Percentiles rank a stretch among this genome's conserved stretches.
These are phyloP conservation scores for Ochropacha duplaris DNA, from an alignment of 2,888 invertebrate species.

Conservation along the genomic window DNA sequence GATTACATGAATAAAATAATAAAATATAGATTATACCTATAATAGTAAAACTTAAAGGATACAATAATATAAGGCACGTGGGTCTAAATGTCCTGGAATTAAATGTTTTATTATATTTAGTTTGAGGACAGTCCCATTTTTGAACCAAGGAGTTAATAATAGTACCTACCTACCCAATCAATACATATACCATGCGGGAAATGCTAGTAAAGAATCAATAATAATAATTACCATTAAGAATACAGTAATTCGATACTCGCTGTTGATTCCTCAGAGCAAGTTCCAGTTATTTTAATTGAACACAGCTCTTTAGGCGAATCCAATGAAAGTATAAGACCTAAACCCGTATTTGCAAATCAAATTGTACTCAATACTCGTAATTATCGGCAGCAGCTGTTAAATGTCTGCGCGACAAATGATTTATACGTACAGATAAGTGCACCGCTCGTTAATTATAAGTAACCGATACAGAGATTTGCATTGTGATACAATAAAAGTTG, in stretches of 20 bases:
- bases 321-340: slow-evolving; percentile 38
- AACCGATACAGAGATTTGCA: slow-evolving; percentile 43
- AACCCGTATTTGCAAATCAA: slow-evolving; percentile 65
- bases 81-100: too few species aligned
- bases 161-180: too few species aligned
- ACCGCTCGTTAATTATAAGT: slow-evolving; percentile 46
- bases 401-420: slow-evolving; percentile 54
- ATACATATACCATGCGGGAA: too few species aligned
- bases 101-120: too few species aligned
- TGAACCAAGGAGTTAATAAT: too few species aligned
- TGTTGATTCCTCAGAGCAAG: slow-evolving; percentile 50
- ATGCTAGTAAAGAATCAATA: slow-evolving; percentile 47
- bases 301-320: slow-evolving; percentile 37
- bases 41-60: slow-evolving; percentile 2
- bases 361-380: slow-evolving; percentile 55
- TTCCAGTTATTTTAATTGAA: slow-evolving; percentile 57
- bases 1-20: slow-evolving; percentile 6
- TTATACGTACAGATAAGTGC: slow-evolving; percentile 56
- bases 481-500: slow-evolving; percentile 37
- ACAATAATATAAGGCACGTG: neutral
- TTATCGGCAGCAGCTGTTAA: slow-evolving; percentile 53
- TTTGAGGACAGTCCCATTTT: too few species aligned
- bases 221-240: too few species aligned
- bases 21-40: neutral
- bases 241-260: slow-evolving; percentile 26